Evolutionary conservation across 2,797 vertebrate genomes (phyloP).

Genomic region (Molossus molossus): DNA sequence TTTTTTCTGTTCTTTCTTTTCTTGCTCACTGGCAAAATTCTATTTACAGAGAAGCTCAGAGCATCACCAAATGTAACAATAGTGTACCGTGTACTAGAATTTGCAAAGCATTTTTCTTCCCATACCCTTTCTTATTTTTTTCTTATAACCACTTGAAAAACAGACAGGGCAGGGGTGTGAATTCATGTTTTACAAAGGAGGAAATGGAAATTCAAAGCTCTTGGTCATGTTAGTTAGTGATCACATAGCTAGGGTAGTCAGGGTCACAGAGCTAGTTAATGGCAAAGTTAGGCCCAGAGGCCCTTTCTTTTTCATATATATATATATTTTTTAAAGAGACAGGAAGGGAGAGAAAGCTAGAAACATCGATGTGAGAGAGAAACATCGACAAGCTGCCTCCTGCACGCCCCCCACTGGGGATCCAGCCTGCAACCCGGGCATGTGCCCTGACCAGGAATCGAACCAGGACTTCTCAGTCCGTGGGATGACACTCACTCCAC

Average conservation of each 20-base stretch:
- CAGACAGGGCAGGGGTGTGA: conserved; percentile 9
- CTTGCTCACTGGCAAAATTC: conserved; percentile 48
- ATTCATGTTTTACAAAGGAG: conserved; percentile 42
- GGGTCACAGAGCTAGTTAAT: not conserved
- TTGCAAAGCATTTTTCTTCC: conserved; percentile 35
- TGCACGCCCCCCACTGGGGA: no score
- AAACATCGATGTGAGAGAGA: no score
- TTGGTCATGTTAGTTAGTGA: conserved; percentile 20
- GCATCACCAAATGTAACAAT: conserved; percentile 24
- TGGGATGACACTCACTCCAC: no score
- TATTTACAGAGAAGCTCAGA: conserved; percentile 3
- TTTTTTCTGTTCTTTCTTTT: not conserved
- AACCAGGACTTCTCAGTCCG: no score
- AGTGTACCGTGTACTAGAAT: conserved; percentile 28
- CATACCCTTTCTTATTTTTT: conserved; percentile 49
- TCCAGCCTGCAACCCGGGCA: no score
- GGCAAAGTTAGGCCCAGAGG: not conserved
- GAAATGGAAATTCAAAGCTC: conserved; percentile 15
- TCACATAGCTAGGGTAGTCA: not conserved
- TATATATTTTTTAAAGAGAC: no score
- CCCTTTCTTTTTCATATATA: not conserved
- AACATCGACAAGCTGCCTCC: no score
- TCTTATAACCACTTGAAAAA: conserved; percentile 58
- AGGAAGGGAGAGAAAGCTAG: no score
- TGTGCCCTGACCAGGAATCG: no score